Conservation (phyloP, 2,888 invertebrate species). For the Boloria euphrosyne region DNA sequence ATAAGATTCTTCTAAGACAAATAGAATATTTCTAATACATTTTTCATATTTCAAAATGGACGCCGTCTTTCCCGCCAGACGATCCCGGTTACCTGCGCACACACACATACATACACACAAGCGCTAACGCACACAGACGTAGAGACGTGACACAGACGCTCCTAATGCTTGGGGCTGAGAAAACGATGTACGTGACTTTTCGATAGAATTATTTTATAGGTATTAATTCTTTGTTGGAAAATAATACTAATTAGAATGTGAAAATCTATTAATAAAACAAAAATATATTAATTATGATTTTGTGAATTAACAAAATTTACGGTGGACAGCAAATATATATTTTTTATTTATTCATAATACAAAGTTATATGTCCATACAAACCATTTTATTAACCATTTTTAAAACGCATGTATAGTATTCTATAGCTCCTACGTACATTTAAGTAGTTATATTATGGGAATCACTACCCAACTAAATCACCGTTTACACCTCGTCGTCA, state of each 20-base stretch:
- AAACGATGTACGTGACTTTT: slow-evolving; percentile 57
- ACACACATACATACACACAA: slow-evolving; percentile 44
- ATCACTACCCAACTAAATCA: too few relatives aligned
- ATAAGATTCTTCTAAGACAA: slow-evolving; percentile 71
- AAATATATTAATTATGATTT: too few relatives aligned
- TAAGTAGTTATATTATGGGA: too few relatives aligned
- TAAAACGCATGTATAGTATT: too few relatives aligned
- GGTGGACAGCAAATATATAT: too few relatives aligned
- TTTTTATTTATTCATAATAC: too few relatives aligned
- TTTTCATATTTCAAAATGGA: slow-evolving; percentile 57
- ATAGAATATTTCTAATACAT: slow-evolving; percentile 57
- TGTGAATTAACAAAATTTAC: too few relatives aligned
- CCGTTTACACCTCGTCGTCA: too few relatives aligned
- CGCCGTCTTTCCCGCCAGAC: slow-evolving; percentile 62
- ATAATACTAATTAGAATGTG: slow-evolving; percentile 12
- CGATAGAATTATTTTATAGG: slow-evolving; percentile 34
- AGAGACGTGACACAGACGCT: slow-evolving; percentile 71
- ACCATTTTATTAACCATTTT: too few relatives aligned
- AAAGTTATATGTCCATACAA: too few relatives aligned
- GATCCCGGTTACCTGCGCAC: slow-evolving; percentile 78
- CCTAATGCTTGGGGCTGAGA: slow-evolving; percentile 58
- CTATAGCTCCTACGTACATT: too few relatives aligned
- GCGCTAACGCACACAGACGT: slow-evolving; percentile 45
- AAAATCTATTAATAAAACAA: too few relatives aligned
- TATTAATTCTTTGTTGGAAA: slow-evolving; percentile 35